Evolutionary conservation across 2,797 vertebrate genomes (phyloP), one percentile per base, ranked within the genome.

Genomic region (Acipenser ruthenus): DNA sequence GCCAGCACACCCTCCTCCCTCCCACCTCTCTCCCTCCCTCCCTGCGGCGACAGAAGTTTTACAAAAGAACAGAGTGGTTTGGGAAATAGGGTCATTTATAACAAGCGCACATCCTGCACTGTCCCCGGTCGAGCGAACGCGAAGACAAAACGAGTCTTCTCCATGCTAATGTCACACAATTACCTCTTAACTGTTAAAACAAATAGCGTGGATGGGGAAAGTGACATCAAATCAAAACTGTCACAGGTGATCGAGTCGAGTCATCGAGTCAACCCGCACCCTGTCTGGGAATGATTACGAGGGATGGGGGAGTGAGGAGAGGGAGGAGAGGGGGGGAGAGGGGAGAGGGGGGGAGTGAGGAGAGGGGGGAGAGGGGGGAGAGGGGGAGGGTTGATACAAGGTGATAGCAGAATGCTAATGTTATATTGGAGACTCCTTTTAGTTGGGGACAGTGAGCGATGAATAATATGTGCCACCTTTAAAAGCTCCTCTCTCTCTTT

Each of bases 111-210:
- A 84, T 83, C 70, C 84, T 55, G 47, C 66, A 56, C 49, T 74
- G 67, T 79, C 78, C 66, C 76, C 79, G 85, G 89, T 90, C 87
- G 84, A 84, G 81, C 80, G 79, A 78, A 78, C 83, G 85, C 82
- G 37, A 74, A 79, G 78, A 84, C 85, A 88, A 88, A 93, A 90
- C 72, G 84, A 89, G 87, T 83, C 83, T 89, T 88, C 79, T 83
- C 86, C 88, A 75, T 79, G 89, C 89, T 95, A 93, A 95, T 97
- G 94, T 98, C 93, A 94, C 93, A 94, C 96, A 98, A 99, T 99
- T 98, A 98, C 96, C 93, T 95, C 93, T 96, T 97, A 97, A 99
- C 91, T 95, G 94, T 92, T 95, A 96, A 97, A 96, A 98, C 94
- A 98, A 98, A 98, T 94, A 94, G 92, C 91, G 90, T 91, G 91